Evolutionary conservation across 1,140 invertebrate species (phyloP).

Genomic region (Tribolium castaneum): DNA sequence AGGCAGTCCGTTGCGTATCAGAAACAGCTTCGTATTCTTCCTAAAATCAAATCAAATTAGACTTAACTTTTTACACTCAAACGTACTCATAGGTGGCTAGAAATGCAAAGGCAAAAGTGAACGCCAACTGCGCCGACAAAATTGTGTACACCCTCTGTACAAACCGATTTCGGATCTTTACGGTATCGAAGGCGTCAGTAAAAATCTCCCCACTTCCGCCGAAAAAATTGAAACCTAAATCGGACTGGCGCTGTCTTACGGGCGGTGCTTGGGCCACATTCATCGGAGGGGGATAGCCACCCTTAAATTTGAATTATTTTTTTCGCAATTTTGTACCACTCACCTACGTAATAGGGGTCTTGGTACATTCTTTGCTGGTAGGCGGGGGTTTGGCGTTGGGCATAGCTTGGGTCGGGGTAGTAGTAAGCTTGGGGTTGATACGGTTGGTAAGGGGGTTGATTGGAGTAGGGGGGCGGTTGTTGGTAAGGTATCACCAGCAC

Average conservation of each 20-base stretch:
- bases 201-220: neutral
- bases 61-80: neutral
- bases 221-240: neutral
- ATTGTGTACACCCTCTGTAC: slow-evolving; percentile 48
- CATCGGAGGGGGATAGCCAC: neutral
- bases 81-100: slow-evolving; percentile 30
- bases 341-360: neutral
- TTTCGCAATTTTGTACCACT: too few species aligned
- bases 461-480: neutral
- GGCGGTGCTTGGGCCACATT: neutral
- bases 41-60: neutral
- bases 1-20: neutral
- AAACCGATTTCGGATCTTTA: slow-evolving; percentile 9
- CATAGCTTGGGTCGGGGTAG: neutral
- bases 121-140: slow-evolving; percentile 46
- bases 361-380: neutral
- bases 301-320: neutral
- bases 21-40: neutral
- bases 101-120: slow-evolving; percentile 44
- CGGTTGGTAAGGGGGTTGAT: neutral
- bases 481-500: neutral
- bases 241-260: neutral
- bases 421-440: neutral
- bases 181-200: neutral
- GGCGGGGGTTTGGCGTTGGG: neutral